Conservation (phyloP, 2,113 vertebrate genomes). For the Tragelaphus strepsiceros region DNA sequence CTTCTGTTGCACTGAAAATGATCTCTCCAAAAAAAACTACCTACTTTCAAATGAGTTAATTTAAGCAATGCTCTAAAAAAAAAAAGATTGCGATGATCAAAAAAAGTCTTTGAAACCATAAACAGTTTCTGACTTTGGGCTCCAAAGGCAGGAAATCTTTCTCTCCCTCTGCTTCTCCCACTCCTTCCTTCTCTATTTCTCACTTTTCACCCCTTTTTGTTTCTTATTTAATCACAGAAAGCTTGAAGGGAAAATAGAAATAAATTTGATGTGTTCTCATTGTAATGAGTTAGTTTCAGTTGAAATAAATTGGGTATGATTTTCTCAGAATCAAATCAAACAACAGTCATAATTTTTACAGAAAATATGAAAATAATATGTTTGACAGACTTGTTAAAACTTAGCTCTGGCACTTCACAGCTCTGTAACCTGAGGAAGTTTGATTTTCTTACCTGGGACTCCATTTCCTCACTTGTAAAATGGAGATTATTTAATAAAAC, state of each 20-base stretch:
- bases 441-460: not conserved
- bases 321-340: not conserved
- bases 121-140: not conserved
- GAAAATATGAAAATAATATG: not conserved
- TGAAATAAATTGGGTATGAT: not conserved
- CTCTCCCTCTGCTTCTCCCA: not conserved
- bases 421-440: not conserved
- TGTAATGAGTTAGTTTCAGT: not conserved
- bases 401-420: not conserved
- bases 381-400: not conserved
- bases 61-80: not conserved
- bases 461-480: not conserved
- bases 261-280: not conserved
- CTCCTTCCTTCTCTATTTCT: not conserved
- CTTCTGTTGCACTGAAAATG: not conserved
- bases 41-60: not conserved
- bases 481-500: not conserved
- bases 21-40: not conserved
- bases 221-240: not conserved
- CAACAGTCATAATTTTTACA: not conserved
- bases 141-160: not conserved
- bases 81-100: not conserved
- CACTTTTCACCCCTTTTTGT: not conserved
- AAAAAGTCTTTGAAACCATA: not conserved
- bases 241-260: not conserved